Base-by-base conservation (phyloP, 2,888 invertebrate species). In the Vanessa cardui region DNA sequence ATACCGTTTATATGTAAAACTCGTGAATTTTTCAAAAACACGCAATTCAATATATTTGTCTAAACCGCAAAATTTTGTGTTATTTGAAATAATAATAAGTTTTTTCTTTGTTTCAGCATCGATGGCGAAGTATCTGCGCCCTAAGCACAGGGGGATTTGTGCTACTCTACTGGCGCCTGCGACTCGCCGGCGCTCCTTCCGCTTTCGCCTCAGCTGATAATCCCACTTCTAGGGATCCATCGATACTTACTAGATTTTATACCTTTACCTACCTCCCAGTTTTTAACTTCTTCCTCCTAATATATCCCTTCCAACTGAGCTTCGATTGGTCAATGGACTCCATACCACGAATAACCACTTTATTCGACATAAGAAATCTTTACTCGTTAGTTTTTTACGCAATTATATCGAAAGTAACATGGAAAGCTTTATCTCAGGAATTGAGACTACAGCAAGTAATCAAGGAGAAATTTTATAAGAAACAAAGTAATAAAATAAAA, bases 301-400 rank as follows among this genome's bases (percentile, higher is more conserved):
- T 99, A 50, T 97, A 96, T 86, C 99, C 99, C 7, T 94, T 95
- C 77, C 95, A 96, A 76, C 94, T 99, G 65, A 98, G 98, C 87
- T 99, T 99, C 91, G 99, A 99, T 90, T 99, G 99, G 99, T 98
- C 99, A 33, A 99, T 99, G 99, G 98, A 98, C 78, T 96, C 99
- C 1, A 95, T 99, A 79, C 98, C 98, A 9, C 94, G 97, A 71
- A 95, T 99, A 76, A 95, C 95, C 59, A 94, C 95, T 39, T 77
- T 97, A 20, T 92, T 95, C 78, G 99, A 99, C 86, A 92, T 94
- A 6, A 94, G 99, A 73, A 98, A 98, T 86, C 84, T 97, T 66
- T 93, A 95, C 72, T 95, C 97, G 5, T 81, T 96, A 26, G 89
- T 95, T 70, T 96, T 99, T 83, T 99, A 98, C 88, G 89, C 91